Base-by-base conservation (phyloP, 2,113 vertebrate genomes). In the Dascyllus trimaculatus region DNA sequence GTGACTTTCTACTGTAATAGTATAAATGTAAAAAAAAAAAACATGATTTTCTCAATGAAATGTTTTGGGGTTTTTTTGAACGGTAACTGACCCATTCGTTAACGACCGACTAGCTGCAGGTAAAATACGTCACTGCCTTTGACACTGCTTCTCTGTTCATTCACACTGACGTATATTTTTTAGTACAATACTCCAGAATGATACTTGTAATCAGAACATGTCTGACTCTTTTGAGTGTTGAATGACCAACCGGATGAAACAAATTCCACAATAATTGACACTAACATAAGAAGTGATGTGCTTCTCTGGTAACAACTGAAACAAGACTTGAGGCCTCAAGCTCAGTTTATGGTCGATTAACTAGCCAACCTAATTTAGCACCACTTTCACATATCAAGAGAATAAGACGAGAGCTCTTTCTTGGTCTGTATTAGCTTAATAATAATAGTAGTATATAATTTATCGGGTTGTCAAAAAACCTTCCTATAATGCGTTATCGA, bases 381-480 rank as follows among this genome's bases (percentile, higher is more conserved):
- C 15, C 48, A 64, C 63, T 69, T 81, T 46, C 40, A 49, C 21
- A 58, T 56, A 15, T 59, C 25, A 40, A 46, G 46, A 40, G 29
- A 52, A 32, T 52, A 49, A 68, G 25, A 52, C 35, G 22, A 79
- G 26, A 40, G 56, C 40, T 62, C 17, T 19, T 25, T 43, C 7
- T 48, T 32, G 26, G 14, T 54, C 18, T 43, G 14, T 8, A 43
- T 43, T 43, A 14, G 40, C 40, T 56, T 18, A 71, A 40, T 43
- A 21, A 57, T 52, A 38, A 38, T 48, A 49, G 15, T 5, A 53
- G 21, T 64, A 10, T 53, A 5, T 15, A 19, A 35, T 49, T 13
- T 18, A 49, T 4, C 4, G 11, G 5, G 26, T 52, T 68, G 56
- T 24, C 21, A 52, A 72, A 45, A 35, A 68, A 57, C 17, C 9